Percentiles rank a stretch among this genome's conserved stretches.
phyloP scores from a whole-genome alignment of 2,113 vertebrate genomes.

The Urocynchramus pylzowi region DNA sequence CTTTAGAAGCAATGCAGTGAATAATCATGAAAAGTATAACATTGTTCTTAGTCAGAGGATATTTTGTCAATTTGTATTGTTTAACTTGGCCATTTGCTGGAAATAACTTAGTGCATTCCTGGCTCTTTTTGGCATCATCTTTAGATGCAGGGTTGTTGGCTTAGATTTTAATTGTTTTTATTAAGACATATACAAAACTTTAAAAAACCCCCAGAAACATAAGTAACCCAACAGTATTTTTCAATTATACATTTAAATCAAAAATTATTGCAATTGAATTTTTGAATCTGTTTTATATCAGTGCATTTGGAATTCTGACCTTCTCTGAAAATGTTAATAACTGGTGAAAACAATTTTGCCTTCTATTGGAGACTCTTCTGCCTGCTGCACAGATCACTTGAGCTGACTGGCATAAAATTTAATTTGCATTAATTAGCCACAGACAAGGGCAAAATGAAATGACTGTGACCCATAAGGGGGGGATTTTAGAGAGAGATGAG shows the following conservation, averaged over 20 bases:
- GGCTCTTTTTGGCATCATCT: not conserved
- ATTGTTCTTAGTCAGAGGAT: not conserved
- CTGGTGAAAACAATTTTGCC: not conserved
- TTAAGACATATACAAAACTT: not conserved
- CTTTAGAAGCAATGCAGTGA: constrained; percentile 7
- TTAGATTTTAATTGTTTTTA: not conserved
- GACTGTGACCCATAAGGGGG: not conserved
- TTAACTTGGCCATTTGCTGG: constrained; percentile 46
- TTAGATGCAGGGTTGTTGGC: not conserved
- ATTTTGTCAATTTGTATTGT: not conserved
- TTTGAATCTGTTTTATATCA: not conserved
- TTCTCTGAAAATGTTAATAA: not conserved
- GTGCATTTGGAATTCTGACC: not conserved
- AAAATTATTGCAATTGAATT: not conserved
- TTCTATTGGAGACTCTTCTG: not conserved
- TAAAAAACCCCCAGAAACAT: accelerated
- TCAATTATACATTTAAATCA: not conserved
- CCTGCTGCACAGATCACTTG: not conserved
- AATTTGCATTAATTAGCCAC: not conserved
- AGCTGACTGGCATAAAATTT: not conserved
- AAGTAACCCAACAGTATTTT: not conserved
- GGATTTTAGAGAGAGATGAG: not conserved
- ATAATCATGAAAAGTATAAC: not conserved
- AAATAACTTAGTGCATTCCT: constrained; percentile 30
- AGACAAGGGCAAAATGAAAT: not conserved